Conservation (phyloP, 2,888 invertebrate genomes). For the Drosophila peninsularis region DNA sequence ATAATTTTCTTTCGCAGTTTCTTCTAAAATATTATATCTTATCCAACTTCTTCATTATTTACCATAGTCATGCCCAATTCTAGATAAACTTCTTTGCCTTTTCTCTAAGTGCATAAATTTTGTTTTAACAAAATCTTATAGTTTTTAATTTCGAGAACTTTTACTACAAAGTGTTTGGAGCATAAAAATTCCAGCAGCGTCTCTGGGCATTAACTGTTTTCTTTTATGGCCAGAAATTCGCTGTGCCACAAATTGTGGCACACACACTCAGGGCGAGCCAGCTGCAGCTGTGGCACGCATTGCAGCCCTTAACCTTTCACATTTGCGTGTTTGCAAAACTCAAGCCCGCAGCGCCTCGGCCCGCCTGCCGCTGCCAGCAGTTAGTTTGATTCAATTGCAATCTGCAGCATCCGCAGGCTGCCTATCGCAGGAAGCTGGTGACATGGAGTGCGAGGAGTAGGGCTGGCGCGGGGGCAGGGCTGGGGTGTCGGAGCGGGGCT, state of each 20-base stretch:
- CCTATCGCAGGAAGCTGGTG: conserved; percentile 23
- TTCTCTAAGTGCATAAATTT: background rate
- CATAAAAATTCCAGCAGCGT: conserved; percentile 1
- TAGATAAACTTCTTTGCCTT: background rate
- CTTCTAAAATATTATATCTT: no score
- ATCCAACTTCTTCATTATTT: background rate
- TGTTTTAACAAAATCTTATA: background rate
- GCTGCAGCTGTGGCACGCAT: conserved; percentile 34
- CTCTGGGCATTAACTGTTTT: conserved; percentile 2
- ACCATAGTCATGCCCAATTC: background rate
- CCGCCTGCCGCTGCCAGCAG: conserved; percentile 13
- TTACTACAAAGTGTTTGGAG: background rate
- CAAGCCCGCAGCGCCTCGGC: background rate
- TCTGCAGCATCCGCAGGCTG: conserved; percentile 47
- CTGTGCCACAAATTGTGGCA: conserved; percentile 29
- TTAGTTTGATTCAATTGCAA: conserved; percentile 77
- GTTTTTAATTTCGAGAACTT: background rate
- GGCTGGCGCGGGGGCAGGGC: no score
- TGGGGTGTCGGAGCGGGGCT: no score
- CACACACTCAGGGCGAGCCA: background rate
- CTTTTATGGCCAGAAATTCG: background rate
- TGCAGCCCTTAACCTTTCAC: conserved; percentile 68
- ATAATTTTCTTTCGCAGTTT: no score
- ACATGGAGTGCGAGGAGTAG: conserved; percentile 5
- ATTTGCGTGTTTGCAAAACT: conserved; percentile 46